Conservation (phyloP, 1,140 invertebrate genomes). For the Popillia japonica region DNA sequence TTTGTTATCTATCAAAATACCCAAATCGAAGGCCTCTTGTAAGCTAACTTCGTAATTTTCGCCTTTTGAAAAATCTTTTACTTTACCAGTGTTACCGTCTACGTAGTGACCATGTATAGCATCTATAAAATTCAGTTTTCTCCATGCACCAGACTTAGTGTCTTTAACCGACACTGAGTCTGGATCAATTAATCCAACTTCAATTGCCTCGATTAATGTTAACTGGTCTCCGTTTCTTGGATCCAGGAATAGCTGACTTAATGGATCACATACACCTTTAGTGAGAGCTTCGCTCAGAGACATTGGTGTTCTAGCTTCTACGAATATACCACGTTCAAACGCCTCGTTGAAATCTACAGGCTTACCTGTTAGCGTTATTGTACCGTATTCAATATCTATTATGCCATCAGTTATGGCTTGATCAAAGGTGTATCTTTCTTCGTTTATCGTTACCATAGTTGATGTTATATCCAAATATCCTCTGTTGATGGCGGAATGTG, state of each 20-base stretch:
- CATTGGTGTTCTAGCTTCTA: slow-evolving; percentile 82
- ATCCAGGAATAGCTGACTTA: slow-evolving; percentile 80
- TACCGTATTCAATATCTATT: slow-evolving; percentile 78
- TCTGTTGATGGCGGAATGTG: slow-evolving; percentile 67
- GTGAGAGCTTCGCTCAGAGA: slow-evolving; percentile 84
- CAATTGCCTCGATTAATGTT: slow-evolving; percentile 78
- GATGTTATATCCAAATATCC: slow-evolving; percentile 83
- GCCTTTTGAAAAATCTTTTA: slow-evolving; percentile 71
- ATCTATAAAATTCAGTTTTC: slow-evolving; percentile 77
- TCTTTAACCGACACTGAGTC: slow-evolving; percentile 87
- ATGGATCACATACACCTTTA: slow-evolving; percentile 82
- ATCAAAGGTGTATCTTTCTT: slow-evolving; percentile 80
- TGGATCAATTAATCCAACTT: slow-evolving; percentile 78
- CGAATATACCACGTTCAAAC: slow-evolving; percentile 81
- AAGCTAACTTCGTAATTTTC: slow-evolving; percentile 76
- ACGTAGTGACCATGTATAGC: slow-evolving; percentile 79
- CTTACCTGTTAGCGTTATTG: slow-evolving; percentile 67
- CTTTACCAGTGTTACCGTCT: slow-evolving; percentile 75
- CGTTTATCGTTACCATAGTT: slow-evolving; percentile 77
- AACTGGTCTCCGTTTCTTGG: slow-evolving; percentile 78
- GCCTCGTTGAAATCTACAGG: slow-evolving; percentile 86
- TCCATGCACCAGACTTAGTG: slow-evolving; percentile 76
- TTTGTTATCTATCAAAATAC: slow-evolving; percentile 81
- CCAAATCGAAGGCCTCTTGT: slow-evolving; percentile 80
- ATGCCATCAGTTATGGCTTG: slow-evolving; percentile 82